These are phyloP conservation scores for Trachelus stipa DNA, from an alignment of 2,888 invertebrate species.

Conservation along the genomic window DNA sequence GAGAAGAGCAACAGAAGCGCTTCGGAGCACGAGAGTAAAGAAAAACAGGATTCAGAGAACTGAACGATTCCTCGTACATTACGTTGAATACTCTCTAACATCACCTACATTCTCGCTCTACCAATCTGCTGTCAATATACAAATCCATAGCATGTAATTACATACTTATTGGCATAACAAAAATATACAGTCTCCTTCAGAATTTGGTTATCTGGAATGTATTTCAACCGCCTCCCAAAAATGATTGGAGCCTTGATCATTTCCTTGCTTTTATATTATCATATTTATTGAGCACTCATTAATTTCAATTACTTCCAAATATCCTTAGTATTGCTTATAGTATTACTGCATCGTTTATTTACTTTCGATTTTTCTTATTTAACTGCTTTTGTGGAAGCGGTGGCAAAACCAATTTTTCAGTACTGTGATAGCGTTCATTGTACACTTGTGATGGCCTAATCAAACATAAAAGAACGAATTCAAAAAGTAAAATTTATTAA, in stretches of 20 bases:
- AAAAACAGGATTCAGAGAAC: conserved; percentile 49
- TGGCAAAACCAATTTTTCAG: not conserved
- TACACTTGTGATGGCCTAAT: not conserved
- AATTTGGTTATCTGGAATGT: not conserved
- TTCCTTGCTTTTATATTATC: not conserved
- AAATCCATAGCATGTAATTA: conserved; percentile 27
- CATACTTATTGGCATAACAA: conserved; percentile 38
- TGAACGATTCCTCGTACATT: conserved; percentile 22
- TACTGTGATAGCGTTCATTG: not conserved
- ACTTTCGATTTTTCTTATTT: not conserved
- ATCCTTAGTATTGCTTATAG: not conserved
- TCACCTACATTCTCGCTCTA: not conserved
- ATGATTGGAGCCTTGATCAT: not conserved
- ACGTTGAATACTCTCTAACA: not conserved
- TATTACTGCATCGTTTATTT: not conserved
- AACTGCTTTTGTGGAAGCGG: not conserved
- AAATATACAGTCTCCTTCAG: conserved; percentile 16
- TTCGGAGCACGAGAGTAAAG: conserved; percentile 43
- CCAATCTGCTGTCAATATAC: conserved; percentile 20
- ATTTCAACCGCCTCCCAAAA: not conserved
- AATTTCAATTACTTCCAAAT: not conserved
- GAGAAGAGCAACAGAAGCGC: conserved; percentile 48
- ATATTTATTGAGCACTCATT: conserved; percentile 1
- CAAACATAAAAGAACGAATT: not conserved
- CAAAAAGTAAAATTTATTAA: not conserved